Evolutionary conservation across 2,888 invertebrate genomes (phyloP), one percentile per base, ranked within the genome.

Genomic region (Drosophila demipolita): DNA sequence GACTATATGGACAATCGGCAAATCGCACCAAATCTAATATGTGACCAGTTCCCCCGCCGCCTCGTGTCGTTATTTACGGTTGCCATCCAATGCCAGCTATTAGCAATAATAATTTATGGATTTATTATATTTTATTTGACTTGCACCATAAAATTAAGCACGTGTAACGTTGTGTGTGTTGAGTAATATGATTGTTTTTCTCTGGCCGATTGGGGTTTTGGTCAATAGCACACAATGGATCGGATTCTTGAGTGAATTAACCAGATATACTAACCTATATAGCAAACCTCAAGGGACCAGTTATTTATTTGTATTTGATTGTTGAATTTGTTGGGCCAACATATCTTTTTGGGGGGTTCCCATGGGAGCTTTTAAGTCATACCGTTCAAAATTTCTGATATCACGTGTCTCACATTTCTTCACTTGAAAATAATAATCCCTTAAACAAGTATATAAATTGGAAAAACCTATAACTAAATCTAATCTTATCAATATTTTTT

Each of bases 21-120:
- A 80, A 78, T 67, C 71, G 61, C 29, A 23, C 32, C 58, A 71
- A 82, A 82, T 75, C 79, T 65, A 65, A 72, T 54, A 29, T 49
- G 73, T 55, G 55, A 60, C 62, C 70, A 76, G 84, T 75, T 70
- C 82, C 66, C 33, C 45, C 38, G 52, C 48, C 45, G 23, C 48
- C 57, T 65, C 82, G 73, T 71, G 85, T 71, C 61, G 57, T 81
- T 81, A 85, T 85, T 89, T 87, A 87, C 61, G 74, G 77, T 52
- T 53, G 67, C 52, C 64, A 29, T 15, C 45, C 32, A 45, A 23
- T 15, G 38, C 57, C 61, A 66, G 9, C 67, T 35, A 35, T 29
- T 7, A 61, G 17, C n/a, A 32, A 17, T 40, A 54, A 66, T 32
- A 70, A 54, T 76, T 87, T 89, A 87, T 89, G 66, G 69, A 76